Evolutionary conservation across 1,140 invertebrate species (phyloP), one percentile per base, ranked within the genome.

Genomic region (Apolygus lucorum): DNA sequence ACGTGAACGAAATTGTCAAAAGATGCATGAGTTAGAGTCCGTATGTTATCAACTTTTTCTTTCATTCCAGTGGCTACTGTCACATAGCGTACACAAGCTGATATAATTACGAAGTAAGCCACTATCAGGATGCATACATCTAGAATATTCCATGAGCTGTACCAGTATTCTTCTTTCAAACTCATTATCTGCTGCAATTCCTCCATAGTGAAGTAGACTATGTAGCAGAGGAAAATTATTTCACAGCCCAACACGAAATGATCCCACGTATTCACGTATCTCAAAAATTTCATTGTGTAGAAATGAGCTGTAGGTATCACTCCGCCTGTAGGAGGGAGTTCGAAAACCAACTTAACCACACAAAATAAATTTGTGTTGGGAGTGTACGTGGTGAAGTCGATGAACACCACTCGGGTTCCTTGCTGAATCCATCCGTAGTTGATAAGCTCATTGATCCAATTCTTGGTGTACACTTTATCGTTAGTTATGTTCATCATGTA

Each of bases 311-410:
- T 84, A 13, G 88, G 82, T 28, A 89, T 79, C 26, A 88, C 81
- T 14, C 88, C 88, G 25, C 88, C 88, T 17, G 86, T 87, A 8
- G 88, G 82, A 13, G 88, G 87, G 75, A 89, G 84, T 78, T 90
- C 88, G 68, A 87, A 82, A 27, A 86, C 76, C 27, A 89, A 86
- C 85, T 84, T 84, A n/a, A 85, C 77, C 67, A 88, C 80, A 76
- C 85, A 86, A 79, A 91, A 89, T 26, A 89, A 78, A 76, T 91
- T 90, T 54, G 89, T 81, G 78, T 91, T 91, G 4, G 85, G 84
- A 78, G 91, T 91, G 78, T 90, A 91, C 24, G 88, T 81, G 0
- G 85, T 85, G 73, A 91, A 90, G 77, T 91, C 88, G 1, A 90
- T 75, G 75, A 91, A 88, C 25, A 91, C 77, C 1, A 81, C 87